Percentiles rank a stretch among this genome's conserved stretches.
These are phyloP conservation scores for Formicarius rufipectus DNA, from an alignment of 2,113 vertebrate genomes.

Conservation along the genomic window DNA sequence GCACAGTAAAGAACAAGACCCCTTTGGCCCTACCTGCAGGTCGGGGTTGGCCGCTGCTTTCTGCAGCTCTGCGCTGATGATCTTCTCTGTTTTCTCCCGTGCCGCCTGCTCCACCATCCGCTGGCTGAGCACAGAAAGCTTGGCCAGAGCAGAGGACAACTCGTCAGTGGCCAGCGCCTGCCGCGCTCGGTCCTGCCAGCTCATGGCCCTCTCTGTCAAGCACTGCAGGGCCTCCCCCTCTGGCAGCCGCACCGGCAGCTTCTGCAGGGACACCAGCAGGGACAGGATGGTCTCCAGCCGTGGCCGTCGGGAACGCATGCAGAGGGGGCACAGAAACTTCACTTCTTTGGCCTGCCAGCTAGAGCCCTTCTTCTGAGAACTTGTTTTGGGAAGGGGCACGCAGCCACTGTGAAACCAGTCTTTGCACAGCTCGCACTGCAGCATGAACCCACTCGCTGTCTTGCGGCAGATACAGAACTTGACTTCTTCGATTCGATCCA, in stretches of 20 bases:
- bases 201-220: conserved; percentile 95
- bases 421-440: conserved; percentile 97
- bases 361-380: conserved; percentile 88
- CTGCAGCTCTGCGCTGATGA: conserved; percentile 96
- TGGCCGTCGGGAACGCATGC: conserved; percentile 92
- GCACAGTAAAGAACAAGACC: background rate
- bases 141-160: conserved; percentile 94
- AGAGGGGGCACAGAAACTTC: conserved; percentile 94
- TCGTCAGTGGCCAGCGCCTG: conserved; percentile 94
- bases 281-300: conserved; percentile 96
- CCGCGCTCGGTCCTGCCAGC: conserved; percentile 96
- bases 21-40: conserved; percentile 80
- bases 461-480: conserved; percentile 96
- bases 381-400: conserved; percentile 90
- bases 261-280: conserved; percentile 94
- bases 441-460: conserved; percentile 93
- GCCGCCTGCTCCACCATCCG: conserved; percentile 98
- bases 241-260: conserved; percentile 90
- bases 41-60: conserved; percentile 98
- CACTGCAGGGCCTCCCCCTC: conserved; percentile 96
- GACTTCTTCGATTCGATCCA: conserved; percentile 95
- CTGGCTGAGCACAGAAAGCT: conserved; percentile 95
- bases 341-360: conserved; percentile 95
- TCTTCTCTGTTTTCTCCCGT: conserved; percentile 96
- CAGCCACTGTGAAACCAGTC: conserved; percentile 98